Evolutionary conservation across 2,888 invertebrate genomes (phyloP), one percentile per base, ranked within the genome.

Genomic region (Pasiphila rectangulata): DNA sequence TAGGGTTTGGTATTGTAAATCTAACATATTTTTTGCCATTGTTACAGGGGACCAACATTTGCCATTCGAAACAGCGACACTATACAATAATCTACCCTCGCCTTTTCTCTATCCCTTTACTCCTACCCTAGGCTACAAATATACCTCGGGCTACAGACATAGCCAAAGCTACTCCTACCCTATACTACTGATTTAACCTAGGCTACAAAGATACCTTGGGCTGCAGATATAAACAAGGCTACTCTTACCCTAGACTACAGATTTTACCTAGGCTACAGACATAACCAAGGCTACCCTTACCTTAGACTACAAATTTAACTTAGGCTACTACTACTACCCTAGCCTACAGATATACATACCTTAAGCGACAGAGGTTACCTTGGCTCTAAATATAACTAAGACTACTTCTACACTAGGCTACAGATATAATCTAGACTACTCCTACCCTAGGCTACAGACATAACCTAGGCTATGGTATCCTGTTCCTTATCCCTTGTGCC

Each of bases 21-120:
- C 7, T 4, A 21, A 21, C 4, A 2, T 21, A 21, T 6, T 2
- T 7, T 5, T 21, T 21, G 4, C 4, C 2, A 21, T 21, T 21
- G 21, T 21, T 21, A 21, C 21, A 21, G 21, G 21, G 82, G 82
- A 83, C 83, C 83, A 84, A 81, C 60, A 57, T 54, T 49, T 61
- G 54, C 51, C 61, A 63, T 55, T 30, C 35, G 39, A 34, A 53
- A 46, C 54, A 54, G 43, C 51, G 48, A 38, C 45, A 24, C 44
- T 35, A 29, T 34, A 46, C 35, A 49, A 48, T 45, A 49, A 53
- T 45, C 38, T 36, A 48, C 45, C 38, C 32, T 30, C 35, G 41
- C 54, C 54, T 54, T 51, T 49, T 42, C 40, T 41, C 42, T 40
- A 47, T 39, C 29, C 39, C n/a, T n/a, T n/a, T 43, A 37, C 32